phyloP scores from a whole-genome alignment of 1,140 invertebrate genomes.

The Brachionus asplanchnoidis region DNA sequence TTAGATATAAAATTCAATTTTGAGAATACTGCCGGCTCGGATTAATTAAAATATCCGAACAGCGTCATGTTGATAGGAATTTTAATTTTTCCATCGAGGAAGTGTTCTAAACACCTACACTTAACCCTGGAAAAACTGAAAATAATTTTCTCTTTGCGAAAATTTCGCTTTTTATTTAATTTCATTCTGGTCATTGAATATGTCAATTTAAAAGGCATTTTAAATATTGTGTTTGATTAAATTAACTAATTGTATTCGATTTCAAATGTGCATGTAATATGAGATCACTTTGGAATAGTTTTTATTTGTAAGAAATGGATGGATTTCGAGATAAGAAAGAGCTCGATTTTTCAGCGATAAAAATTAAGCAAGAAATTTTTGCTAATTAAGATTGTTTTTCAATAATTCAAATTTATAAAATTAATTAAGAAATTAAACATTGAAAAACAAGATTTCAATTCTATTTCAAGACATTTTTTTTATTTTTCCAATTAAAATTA shows the following conservation, averaged over 20 bases:
- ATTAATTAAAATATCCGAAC: neutral
- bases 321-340: neutral
- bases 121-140: neutral
- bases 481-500: neutral
- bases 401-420: neutral
- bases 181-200: neutral
- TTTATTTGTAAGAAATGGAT: neutral
- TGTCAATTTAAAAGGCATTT: neutral
- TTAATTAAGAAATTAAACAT: neutral
- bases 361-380: neutral
- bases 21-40: neutral
- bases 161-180: neutral
- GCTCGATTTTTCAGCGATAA: neutral
- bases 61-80: neutral
- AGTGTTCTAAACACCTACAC: neutral
- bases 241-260: neutral
- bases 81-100: neutral
- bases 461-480: neutral
- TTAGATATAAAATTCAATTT: conserved; percentile 18
- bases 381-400: neutral
- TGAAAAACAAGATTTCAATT: neutral
- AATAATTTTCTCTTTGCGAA: neutral
- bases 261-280: neutral
- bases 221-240: neutral
- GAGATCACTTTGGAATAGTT: neutral